Conservation (phyloP, 2,888 invertebrate genomes). For the Entomobrya proxima region DNA sequence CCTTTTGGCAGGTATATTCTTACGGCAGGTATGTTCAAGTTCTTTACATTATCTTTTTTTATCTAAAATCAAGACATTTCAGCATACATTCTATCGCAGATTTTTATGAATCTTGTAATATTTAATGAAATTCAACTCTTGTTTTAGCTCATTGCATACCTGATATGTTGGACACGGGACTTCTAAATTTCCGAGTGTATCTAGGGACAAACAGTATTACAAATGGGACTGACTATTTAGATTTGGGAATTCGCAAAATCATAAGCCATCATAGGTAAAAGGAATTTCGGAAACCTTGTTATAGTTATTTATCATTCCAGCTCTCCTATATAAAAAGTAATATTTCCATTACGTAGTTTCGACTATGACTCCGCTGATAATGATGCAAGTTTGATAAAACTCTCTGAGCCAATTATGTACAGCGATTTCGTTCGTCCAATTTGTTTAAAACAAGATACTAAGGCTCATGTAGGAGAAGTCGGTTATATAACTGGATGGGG, state of each 20-base stretch:
- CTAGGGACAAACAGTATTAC: conserved; percentile 71
- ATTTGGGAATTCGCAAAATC: conserved; percentile 51
- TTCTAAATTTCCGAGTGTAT: conserved; percentile 67
- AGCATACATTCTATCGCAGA: neutral
- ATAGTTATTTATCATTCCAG: no score
- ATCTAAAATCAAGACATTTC: neutral
- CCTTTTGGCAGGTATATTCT: conserved; percentile 40
- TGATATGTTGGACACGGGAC: conserved; percentile 62
- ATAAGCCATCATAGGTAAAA: conserved; percentile 37
- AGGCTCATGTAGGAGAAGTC: neutral
- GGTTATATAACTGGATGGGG: conserved; percentile 66
- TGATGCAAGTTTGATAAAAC: conserved; percentile 88
- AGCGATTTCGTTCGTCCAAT: conserved; percentile 85
- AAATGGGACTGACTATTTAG: conserved; percentile 13
- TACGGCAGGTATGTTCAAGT: conserved; percentile 38
- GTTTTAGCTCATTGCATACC: conserved; percentile 71
- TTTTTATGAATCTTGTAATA: neutral
- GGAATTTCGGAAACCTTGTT: neutral
- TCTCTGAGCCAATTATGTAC: conserved; percentile 87
- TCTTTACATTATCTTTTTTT: neutral
- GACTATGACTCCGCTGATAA: conserved; percentile 78
- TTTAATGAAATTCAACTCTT: conserved; percentile 11
- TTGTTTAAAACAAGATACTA: conserved; percentile 80
- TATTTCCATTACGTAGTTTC: conserved; percentile 27
- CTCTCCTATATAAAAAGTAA: no score